Percentiles rank a stretch among this genome's conserved stretches.
phyloP scores from a whole-genome alignment of 2,797 vertebrate genomes.

The Ceyx erithaca region DNA sequence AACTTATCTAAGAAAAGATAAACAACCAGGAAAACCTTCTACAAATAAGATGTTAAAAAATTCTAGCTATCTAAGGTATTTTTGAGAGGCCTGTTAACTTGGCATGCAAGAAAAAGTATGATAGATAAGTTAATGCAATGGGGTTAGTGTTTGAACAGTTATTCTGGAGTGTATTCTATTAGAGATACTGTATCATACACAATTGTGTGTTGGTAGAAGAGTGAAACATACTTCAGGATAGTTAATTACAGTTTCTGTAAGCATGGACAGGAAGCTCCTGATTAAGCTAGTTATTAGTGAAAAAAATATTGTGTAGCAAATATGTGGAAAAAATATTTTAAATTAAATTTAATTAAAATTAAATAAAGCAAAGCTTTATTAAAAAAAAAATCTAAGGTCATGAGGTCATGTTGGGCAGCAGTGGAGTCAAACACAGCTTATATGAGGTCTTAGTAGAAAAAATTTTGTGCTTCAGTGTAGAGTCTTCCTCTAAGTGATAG shows the following conservation, averaged over 20 bases:
- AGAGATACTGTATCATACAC: neutral
- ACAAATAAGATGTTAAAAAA: neutral
- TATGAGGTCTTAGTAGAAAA: neutral
- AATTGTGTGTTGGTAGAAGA: neutral
- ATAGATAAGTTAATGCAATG: neutral
- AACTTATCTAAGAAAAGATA: neutral
- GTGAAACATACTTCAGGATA: neutral
- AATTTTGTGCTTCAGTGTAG: neutral
- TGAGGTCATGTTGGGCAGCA: accelerated
- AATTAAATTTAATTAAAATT: too few species aligned
- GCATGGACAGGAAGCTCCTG: neutral
- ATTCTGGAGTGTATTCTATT: neutral
- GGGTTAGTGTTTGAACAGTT: neutral
- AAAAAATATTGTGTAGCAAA: neutral
- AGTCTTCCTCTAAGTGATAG: neutral
- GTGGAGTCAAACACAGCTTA: neutral
- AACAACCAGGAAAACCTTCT: neutral
- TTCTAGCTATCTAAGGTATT: neutral
- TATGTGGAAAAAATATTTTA: too few species aligned
- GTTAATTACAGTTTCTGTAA: neutral
- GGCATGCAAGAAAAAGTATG: neutral
- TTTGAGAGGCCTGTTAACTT: neutral
- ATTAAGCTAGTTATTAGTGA: neutral
- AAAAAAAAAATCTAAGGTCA: neutral
- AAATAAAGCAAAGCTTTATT: too few species aligned